Evolutionary conservation across 1,140 invertebrate genomes (phyloP).

Genomic region (Trissolcus basalis): DNA sequence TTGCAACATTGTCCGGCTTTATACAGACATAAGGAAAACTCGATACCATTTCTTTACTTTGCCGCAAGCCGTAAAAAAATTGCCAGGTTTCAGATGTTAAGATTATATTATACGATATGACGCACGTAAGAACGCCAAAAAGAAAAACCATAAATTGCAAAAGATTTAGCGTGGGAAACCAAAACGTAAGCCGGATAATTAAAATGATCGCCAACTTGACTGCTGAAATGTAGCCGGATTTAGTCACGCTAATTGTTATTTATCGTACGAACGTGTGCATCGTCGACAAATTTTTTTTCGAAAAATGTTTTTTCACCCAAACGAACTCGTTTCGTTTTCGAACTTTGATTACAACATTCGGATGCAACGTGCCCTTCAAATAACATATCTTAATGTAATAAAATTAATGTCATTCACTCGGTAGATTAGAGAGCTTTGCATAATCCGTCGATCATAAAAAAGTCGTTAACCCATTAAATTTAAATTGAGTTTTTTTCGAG

Average conservation of each 20-base stretch:
- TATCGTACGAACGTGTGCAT: not conserved
- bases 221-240: conserved; percentile 1
- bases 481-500: too few relatives aligned
- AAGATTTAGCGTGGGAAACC: not conserved
- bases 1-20: not conserved
- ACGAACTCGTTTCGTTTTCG: too few relatives aligned
- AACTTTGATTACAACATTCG: too few relatives aligned
- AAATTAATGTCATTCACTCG: too few relatives aligned
- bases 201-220: not conserved
- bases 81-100: not conserved
- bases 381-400: too few relatives aligned
- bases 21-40: not conserved
- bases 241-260: conserved; percentile 1
- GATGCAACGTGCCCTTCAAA: too few relatives aligned
- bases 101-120: not conserved
- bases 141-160: not conserved
- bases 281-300: not conserved
- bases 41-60: not conserved
- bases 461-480: too few relatives aligned
- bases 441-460: too few relatives aligned
- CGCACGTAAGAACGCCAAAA: not conserved
- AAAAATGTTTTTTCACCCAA: too few relatives aligned
- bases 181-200: conserved; percentile 1
- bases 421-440: too few relatives aligned
- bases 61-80: not conserved